Percentiles rank a stretch among this genome's conserved stretches.
These are phyloP conservation scores for Limosa lapponica DNA, from an alignment of 2,797 vertebrate genomes.

Conservation along the genomic window DNA sequence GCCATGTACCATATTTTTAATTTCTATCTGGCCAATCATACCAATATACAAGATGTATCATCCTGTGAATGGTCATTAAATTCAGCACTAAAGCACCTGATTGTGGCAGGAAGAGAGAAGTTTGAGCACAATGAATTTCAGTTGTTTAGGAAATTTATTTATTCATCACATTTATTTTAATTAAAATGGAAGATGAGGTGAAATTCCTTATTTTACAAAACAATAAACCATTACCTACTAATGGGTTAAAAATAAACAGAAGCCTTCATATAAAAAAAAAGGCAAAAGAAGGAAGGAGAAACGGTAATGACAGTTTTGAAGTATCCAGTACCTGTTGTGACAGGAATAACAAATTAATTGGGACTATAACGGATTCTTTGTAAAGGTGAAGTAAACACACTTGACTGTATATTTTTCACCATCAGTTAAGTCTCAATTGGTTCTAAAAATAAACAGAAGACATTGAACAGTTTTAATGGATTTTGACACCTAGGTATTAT, in stretches of 20 bases:
- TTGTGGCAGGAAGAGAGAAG: background rate
- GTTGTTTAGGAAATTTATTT: background rate
- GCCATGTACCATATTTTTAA: background rate
- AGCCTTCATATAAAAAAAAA: slow-evolving; percentile 70
- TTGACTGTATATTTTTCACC: slow-evolving; percentile 99
- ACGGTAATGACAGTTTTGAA: slow-evolving; percentile 94
- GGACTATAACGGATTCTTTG: slow-evolving; percentile 98
- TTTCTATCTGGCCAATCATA: slow-evolving; percentile 21
- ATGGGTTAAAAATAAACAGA: slow-evolving; percentile 90
- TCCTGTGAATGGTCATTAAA: slow-evolving; percentile 23
- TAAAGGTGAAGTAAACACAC: slow-evolving; percentile 99
- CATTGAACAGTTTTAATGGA: slow-evolving; percentile 99
- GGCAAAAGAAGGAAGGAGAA: slow-evolving; percentile 85
- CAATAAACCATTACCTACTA: slow-evolving; percentile 41
- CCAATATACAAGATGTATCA: background rate
- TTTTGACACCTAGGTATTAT: slow-evolving; percentile 99
- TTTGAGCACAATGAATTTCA: background rate
- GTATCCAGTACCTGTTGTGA: slow-evolving; percentile 96
- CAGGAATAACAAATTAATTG: slow-evolving; percentile 99
- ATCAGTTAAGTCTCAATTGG: slow-evolving; percentile 99
- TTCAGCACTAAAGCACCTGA: background rate
- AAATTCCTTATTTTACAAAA: background rate
- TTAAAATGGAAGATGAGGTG: slow-evolving; percentile 11
- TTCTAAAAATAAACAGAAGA: slow-evolving; percentile 99
- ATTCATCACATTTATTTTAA: slow-evolving; percentile 15